phyloP scores from a whole-genome alignment of 1,140 invertebrate genomes.

The Trichomalopsis sarcophagae region DNA sequence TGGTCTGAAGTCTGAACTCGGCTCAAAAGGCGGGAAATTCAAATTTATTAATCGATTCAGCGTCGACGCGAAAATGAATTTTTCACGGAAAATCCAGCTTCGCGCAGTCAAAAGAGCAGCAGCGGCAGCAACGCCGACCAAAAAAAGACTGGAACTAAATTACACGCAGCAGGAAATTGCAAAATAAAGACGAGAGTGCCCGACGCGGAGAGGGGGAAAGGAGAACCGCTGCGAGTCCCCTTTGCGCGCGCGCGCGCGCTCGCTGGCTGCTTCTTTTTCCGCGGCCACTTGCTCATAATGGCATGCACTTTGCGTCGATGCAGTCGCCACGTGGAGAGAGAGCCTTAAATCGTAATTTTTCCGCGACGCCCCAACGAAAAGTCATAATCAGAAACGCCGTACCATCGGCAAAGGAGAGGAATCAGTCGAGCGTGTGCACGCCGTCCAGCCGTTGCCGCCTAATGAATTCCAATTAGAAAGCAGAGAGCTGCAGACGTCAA shows the following conservation, averaged over 20 bases:
- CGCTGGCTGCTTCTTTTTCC: neutral
- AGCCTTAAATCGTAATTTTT: neutral
- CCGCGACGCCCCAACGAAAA: neutral
- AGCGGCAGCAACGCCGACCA: neutral
- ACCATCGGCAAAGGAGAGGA: too few species aligned
- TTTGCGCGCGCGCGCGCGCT: neutral
- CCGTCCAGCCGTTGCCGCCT: neutral
- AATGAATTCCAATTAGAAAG: slow-evolving; percentile 15
- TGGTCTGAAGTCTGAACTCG: neutral
- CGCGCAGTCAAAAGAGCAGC: neutral
- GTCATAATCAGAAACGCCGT: neutral
- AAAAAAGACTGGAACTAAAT: neutral
- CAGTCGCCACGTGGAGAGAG: neutral
- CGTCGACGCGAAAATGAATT: neutral
- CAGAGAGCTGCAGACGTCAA: neutral
- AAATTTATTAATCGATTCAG: neutral
- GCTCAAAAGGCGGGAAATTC: neutral
- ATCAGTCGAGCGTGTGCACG: neutral
- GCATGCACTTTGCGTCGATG: neutral
- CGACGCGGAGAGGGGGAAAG: too few species aligned
- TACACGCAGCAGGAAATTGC: too few species aligned
- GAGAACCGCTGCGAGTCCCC: too few species aligned
- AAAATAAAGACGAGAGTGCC: neutral
- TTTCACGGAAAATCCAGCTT: neutral
- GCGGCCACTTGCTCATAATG: neutral